phyloP scores from a whole-genome alignment of 2,888 invertebrate genomes.

The Chydorus sphaericus region DNA sequence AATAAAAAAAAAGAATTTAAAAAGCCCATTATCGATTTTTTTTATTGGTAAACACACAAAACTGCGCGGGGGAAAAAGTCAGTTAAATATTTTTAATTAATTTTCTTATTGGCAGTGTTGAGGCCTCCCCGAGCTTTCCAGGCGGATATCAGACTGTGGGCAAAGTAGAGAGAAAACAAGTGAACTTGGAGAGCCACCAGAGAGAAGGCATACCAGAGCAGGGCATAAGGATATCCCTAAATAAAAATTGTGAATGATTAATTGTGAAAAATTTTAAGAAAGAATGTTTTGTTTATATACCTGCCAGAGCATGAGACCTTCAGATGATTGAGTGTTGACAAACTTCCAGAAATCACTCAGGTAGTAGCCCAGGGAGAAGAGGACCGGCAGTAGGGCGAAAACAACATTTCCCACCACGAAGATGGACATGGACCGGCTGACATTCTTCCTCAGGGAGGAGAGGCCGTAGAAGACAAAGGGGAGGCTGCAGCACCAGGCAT shows the following conservation, averaged over 20 bases:
- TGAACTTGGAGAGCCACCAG: constrained; percentile 76
- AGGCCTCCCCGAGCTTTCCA: constrained; percentile 56
- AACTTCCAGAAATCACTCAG: constrained; percentile 71
- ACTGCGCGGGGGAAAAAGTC: not conserved
- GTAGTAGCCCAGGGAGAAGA: constrained; percentile 69
- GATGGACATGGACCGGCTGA: constrained; percentile 53
- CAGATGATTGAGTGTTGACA: constrained; percentile 49
- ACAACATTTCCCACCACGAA: constrained; percentile 64
- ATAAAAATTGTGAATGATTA: too few species aligned
- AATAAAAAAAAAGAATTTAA: too few species aligned
- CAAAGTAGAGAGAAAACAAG: constrained; percentile 62
- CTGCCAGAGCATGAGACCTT: constrained; percentile 65
- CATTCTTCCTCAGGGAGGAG: constrained; percentile 72
- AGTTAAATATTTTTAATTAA: constrained; percentile 11
- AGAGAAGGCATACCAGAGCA: constrained; percentile 85
- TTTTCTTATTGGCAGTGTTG: constrained; percentile 14
- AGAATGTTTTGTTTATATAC: constrained; percentile 33
- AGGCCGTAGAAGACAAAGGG: constrained; percentile 70
- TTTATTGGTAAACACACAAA: not conserved
- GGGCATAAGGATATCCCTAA: constrained; percentile 76
- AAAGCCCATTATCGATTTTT: too few species aligned
- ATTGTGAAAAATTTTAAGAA: too few species aligned
- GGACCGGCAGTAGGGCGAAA: constrained; percentile 64
- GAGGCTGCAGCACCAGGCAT: constrained; percentile 75
- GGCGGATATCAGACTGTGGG: constrained; percentile 61